phyloP scores from a whole-genome alignment of 2,113 vertebrate genomes.

The Poeciliopsis retropinna region DNA sequence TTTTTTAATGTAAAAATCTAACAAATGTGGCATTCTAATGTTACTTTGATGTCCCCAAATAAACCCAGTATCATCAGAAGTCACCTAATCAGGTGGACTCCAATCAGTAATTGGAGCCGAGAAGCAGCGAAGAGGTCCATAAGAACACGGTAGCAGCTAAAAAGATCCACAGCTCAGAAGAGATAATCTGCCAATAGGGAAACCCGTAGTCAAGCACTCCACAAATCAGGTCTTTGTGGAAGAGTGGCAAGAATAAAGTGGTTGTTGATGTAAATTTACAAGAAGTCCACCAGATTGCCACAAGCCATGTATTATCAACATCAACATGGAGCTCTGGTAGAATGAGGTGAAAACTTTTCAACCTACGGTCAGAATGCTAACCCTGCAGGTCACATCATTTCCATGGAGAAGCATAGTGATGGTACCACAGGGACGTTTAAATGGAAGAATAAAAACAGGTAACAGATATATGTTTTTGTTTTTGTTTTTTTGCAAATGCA shows the following conservation, averaged over 20 bases:
- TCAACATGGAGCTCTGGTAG: background rate
- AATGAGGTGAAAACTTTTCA: background rate
- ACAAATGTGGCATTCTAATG: no score
- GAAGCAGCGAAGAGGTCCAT: background rate
- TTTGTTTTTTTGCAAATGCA: background rate
- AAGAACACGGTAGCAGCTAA: background rate
- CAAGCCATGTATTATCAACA: background rate
- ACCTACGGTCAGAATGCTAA: background rate
- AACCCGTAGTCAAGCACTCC: background rate
- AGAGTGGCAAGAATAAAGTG: background rate
- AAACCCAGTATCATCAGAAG: no score
- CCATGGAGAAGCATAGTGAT: background rate
- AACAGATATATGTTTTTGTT: no score
- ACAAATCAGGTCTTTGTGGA: background rate
- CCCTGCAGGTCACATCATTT: background rate
- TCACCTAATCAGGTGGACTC: no score
- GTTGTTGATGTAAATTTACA: background rate
- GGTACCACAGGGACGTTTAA: background rate
- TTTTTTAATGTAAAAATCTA: no score
- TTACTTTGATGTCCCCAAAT: no score
- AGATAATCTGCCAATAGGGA: background rate
- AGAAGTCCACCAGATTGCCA: background rate
- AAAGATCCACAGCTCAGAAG: background rate
- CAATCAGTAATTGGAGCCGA: background rate
- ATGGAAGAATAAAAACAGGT: background rate